A percentile compares a stretch with the other conserved stretches of the same genome.
Conservation (phyloP, 2,113 vertebrate genomes). For the Muntiacus muntjak region DNA sequence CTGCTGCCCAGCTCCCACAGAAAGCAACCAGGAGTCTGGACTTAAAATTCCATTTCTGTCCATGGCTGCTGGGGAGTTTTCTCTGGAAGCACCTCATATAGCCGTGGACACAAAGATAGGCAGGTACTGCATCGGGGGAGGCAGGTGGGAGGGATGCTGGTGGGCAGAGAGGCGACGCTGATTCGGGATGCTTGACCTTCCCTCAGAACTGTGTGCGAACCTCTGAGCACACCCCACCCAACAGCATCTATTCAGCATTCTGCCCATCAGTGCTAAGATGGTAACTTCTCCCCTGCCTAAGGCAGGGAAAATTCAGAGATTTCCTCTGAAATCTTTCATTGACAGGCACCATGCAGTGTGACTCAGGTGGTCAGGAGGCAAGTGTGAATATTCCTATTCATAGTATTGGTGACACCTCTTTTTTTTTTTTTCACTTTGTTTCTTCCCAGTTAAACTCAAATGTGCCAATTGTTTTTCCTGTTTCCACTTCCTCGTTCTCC, state of each 20-base stretch:
- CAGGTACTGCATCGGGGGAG: background rate
- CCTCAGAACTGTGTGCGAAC: background rate
- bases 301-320: background rate
- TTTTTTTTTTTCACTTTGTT: background rate
- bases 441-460: constrained; percentile 33
- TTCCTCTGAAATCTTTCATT: constrained; percentile 13
- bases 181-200: background rate
- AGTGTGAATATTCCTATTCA: constrained; percentile 62
- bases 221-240: background rate
- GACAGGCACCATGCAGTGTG: background rate
- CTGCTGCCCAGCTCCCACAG: background rate
- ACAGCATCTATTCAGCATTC: background rate
- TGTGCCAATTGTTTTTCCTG: constrained; percentile 31
- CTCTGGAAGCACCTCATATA: background rate
- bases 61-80: background rate
- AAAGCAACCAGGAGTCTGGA: constrained; percentile 7
- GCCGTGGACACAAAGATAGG: background rate
- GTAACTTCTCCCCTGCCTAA: background rate
- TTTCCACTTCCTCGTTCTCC: constrained; percentile 40
- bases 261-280: background rate
- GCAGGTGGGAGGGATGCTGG: background rate
- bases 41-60: background rate
- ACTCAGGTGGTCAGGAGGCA: constrained; percentile 23
- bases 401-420: constrained; percentile 32
- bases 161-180: background rate